phyloP scores from a whole-genome alignment of 1,140 invertebrate species.

The Chironomus tepperi region DNA sequence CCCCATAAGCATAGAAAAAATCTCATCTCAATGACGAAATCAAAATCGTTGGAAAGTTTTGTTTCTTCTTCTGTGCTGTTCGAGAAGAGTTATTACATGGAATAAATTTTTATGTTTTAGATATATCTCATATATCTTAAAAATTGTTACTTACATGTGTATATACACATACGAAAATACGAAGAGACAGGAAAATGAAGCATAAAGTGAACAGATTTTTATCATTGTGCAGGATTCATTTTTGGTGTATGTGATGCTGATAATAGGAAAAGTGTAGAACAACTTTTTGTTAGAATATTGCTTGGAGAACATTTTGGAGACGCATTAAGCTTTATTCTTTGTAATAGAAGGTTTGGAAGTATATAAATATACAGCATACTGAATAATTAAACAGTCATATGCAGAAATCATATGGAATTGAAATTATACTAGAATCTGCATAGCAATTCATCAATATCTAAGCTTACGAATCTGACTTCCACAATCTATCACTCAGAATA shows the following conservation, averaged over 20 bases:
- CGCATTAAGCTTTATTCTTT: too few relatives aligned
- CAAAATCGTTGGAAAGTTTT: constrained; percentile 14
- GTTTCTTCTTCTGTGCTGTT: background rate
- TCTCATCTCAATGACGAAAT: constrained; percentile 5
- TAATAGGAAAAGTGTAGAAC: background rate
- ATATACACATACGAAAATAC: background rate
- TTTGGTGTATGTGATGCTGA: background rate
- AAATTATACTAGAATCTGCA: too few relatives aligned
- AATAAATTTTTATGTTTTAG: background rate
- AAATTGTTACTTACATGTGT: background rate
- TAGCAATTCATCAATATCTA: too few relatives aligned
- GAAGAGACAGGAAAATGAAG: background rate
- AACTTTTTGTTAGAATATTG: background rate
- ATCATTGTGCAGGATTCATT: background rate
- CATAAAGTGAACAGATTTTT: background rate
- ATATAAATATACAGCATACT: too few relatives aligned
- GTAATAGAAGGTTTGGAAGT: too few relatives aligned
- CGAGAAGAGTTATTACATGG: background rate
- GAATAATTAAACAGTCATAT: too few relatives aligned
- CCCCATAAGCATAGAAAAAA: background rate
- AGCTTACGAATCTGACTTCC: too few relatives aligned
- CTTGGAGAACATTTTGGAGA: background rate
- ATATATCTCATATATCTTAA: background rate
- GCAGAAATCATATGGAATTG: too few relatives aligned
- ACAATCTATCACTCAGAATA: too few relatives aligned